phyloP scores from a whole-genome alignment of 2,888 invertebrate species.

The Diarsia mendica region DNA sequence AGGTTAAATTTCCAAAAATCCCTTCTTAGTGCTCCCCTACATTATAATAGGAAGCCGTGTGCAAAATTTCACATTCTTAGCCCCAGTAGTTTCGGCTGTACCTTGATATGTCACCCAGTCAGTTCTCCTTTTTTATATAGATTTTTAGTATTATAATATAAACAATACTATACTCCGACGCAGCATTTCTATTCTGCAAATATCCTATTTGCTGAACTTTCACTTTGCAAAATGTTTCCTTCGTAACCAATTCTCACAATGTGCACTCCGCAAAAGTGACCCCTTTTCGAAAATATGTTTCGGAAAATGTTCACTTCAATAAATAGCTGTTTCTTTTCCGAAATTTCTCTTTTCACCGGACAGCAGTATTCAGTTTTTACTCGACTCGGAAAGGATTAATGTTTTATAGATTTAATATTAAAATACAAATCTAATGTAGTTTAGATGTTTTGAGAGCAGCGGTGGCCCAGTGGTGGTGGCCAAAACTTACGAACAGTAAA shows the following conservation, averaged over 20 bases:
- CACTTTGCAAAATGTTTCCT: constrained; percentile 5
- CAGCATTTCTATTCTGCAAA: background rate
- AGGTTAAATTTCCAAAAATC: too few species aligned
- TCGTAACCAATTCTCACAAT: background rate
- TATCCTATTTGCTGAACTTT: background rate
- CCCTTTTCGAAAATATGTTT: background rate
- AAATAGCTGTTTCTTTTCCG: background rate
- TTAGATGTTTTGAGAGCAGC: background rate
- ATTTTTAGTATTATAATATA: background rate
- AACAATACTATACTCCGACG: background rate
- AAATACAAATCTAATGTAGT: background rate
- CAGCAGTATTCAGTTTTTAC: background rate
- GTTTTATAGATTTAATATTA: background rate
- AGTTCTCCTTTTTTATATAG: too few species aligned
- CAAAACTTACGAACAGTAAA: too few species aligned
- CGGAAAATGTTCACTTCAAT: constrained; percentile 2
- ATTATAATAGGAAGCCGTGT: too few species aligned
- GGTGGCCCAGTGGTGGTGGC: too few species aligned
- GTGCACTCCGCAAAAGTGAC: constrained; percentile 25
- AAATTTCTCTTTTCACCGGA: background rate
- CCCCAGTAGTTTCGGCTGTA: too few species aligned
- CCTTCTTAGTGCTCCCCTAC: too few species aligned
- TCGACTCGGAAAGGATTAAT: background rate
- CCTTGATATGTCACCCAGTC: too few species aligned
- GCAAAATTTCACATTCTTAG: too few species aligned